Percentiles rank a stretch among this genome's conserved stretches.
Conservation (phyloP, 1,140 invertebrate genomes). For the Drosophila orena region DNA sequence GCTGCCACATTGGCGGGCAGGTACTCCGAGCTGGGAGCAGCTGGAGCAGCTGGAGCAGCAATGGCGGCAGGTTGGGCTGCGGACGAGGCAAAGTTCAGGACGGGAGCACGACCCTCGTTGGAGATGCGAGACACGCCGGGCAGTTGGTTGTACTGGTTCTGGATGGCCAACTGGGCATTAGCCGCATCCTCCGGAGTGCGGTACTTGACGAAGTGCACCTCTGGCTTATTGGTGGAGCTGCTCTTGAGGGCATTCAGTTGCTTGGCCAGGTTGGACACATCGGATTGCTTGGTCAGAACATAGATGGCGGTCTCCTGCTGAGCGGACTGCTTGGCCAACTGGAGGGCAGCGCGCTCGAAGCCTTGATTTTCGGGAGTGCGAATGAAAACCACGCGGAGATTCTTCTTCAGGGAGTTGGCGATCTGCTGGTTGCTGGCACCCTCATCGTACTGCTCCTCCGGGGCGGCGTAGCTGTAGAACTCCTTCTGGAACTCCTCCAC, state of each 20-base stretch:
- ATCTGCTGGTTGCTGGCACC: conserved; percentile 53
- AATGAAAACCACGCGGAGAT: conserved; percentile 94
- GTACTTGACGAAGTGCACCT: conserved; percentile 77
- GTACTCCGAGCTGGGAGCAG: conserved; percentile 45
- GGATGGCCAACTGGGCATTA: conserved; percentile 71
- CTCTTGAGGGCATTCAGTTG: conserved; percentile 68
- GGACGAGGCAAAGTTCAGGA: conserved; percentile 68
- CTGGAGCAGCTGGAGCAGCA: neutral
- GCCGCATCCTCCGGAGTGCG: conserved; percentile 70
- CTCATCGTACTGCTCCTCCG: conserved; percentile 77
- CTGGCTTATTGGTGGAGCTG: conserved; percentile 63
- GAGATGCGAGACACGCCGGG: conserved; percentile 68
- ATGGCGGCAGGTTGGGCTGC: conserved; percentile 1
- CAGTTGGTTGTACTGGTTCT: conserved; percentile 72
- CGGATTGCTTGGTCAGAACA: conserved; percentile 90
- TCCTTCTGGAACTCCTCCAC: conserved; percentile 74
- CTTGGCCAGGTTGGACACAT: conserved; percentile 65
- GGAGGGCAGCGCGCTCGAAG: conserved; percentile 87
- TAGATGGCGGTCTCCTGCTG: conserved; percentile 90
- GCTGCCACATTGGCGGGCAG: conserved; percentile 62
- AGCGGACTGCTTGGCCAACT: conserved; percentile 86
- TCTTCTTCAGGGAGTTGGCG: conserved; percentile 88
- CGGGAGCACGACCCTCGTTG: conserved; percentile 72
- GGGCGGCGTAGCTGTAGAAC: conserved; percentile 73
- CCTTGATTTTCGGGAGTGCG: conserved; percentile 89